Evolutionary conservation across 2,797 vertebrate species (phyloP), one percentile per base, ranked within the genome.

Genomic region (Hozukius guyotensis): DNA sequence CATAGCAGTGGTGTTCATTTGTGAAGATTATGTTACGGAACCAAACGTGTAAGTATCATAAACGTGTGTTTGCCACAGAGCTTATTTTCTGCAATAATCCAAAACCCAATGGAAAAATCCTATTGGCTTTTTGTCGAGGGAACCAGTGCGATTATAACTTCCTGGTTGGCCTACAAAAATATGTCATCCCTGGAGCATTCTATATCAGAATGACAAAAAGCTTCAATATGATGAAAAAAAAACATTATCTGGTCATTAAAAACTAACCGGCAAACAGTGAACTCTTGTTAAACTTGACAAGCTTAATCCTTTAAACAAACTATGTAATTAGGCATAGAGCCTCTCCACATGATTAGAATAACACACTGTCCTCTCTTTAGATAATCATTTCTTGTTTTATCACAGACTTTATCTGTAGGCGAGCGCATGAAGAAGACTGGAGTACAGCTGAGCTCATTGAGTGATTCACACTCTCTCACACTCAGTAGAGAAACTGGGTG

Each of bases 401-500:
- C 9, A n/a, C 6, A 65, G 52, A 49, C n/a, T 31, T n/a, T 25
- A 31, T 55, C 65, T 83, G 32, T 67, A 56, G 77, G 53, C 18
- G 46, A 13, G 62, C 14, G 29, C 38, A 76, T 46, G 62, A 60
- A 60, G 52, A 64, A 27, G 27, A 56, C 31, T 31, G 3, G 1
- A 72, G 34, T 38, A 4, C 46, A 52, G 52, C 75, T 72, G 57
- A 69, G 70, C 80, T 82, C 72, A 69, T 1, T 64, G 14, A 83
- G 61, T 76, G 42, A 46, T 16, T 46, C 42, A 46, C 16, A 18
- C 76, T 56, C 69, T 32, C 65, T 77, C 53, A 60, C 75, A 57
- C 4, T 10, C 64, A 36, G 9, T 5, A 22, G 72, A 64, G 57
- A 68, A 89, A 90, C 84, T 94, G 79, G 92, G 93, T 94, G 87